Evolutionary conservation across 2,888 invertebrate species (phyloP), one percentile per base, ranked within the genome.

Genomic region (Quadroppia sp.): DNA sequence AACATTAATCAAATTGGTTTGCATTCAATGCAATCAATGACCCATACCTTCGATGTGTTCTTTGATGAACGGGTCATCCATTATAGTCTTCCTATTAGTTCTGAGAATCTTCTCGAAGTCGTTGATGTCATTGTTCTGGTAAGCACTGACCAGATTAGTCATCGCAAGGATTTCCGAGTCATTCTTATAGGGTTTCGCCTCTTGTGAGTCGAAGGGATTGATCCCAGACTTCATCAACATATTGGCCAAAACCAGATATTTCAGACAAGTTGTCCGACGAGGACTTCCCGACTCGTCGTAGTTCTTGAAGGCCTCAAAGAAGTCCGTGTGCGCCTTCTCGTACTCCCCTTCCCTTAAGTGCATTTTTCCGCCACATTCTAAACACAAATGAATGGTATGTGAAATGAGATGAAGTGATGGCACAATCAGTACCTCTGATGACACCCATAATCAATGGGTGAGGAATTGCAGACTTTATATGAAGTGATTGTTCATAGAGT

Each of bases 391-490:
- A 48, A 23, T 56, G 15, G 28, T 28, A 3, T 59, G 25, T 23
- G 64, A 64, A 17, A 45, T 17, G 30, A 78, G 48, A 15, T 77
- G 30, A 69, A 23, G 61, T 20, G 4, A 50, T 17, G n/a, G 20
- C 4, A n/a, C n/a, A 7, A 64, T 40, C 30, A 76, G 73, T n/a
- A 78, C 78, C 92, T 88, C 97, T 87, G 76, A 99, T 99, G 42
- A 99, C 97, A 17, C 98, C 98, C 97, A 99, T 97, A 79, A 99
- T 99, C 40, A 99, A 86, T 2, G 99, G 99, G 88, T 99, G 99
- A n/a, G 99, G 98, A 82, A 99, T 99, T 71, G 98, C 99, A 53
- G 97, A 96, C 83, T 99, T 99, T 79, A 99, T 98, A 83, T 97
- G 95, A 77, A 99, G 86, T 0, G 97, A 97, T 82, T 98, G 96